Evolutionary conservation across 2,888 invertebrate species (phyloP).

Genomic region (Eupithecia insigniata): DNA sequence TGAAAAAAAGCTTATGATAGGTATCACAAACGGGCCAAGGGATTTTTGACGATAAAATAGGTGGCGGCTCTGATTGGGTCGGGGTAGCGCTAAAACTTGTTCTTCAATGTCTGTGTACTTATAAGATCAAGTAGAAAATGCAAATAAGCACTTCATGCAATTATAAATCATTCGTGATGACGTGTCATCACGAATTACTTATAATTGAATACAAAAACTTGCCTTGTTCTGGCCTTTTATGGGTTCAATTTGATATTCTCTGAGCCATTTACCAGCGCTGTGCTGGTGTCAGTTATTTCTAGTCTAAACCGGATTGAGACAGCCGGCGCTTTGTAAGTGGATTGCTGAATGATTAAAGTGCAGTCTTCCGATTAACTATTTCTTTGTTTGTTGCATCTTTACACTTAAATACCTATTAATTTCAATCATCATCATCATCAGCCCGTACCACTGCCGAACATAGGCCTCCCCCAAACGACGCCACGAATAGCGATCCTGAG

Average conservation of each 20-base stretch:
- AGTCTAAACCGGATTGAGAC: not conserved
- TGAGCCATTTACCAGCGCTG: not conserved
- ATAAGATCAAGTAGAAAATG: not conserved
- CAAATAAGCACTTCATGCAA: not conserved
- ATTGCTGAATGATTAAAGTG: not conserved
- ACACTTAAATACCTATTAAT: not conserved
- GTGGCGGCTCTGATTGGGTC: too few species aligned
- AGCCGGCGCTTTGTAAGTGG: not conserved
- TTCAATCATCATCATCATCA: too few species aligned
- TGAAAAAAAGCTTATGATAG: too few species aligned
- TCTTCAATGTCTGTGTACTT: too few species aligned
- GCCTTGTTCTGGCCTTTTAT: not conserved
- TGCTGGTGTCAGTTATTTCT: not conserved
- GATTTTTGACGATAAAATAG: too few species aligned
- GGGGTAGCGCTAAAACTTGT: too few species aligned
- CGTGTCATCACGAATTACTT: not conserved
- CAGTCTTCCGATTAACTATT: not conserved
- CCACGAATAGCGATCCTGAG: too few species aligned
- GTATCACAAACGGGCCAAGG: too few species aligned
- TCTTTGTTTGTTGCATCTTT: constrained; percentile 1
- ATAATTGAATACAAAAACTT: not conserved
- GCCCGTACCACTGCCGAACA: too few species aligned
- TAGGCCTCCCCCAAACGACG: too few species aligned
- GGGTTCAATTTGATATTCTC: not conserved
- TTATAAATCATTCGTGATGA: too few species aligned